Percentiles rank a stretch among this genome's conserved stretches.
Evolutionary conservation across 23 tunicate species (phyloP).

Genomic region (Ciona savignyi): DNA sequence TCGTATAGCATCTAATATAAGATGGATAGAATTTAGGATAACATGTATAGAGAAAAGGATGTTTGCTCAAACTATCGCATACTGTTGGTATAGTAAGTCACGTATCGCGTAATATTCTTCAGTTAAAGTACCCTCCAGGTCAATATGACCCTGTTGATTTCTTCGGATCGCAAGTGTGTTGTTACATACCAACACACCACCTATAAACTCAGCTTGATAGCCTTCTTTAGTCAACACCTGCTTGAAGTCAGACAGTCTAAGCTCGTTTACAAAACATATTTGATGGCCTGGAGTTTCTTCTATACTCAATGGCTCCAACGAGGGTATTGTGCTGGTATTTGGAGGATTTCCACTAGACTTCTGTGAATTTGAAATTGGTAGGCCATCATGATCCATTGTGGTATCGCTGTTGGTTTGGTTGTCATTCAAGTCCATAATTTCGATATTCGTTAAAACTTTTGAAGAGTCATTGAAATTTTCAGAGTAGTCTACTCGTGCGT

Average conservation of each 20-base stretch:
- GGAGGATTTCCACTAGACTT: background rate
- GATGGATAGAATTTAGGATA: too few relatives aligned
- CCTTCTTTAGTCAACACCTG: constrained; percentile 70
- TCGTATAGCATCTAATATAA: too few relatives aligned
- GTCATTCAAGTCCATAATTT: constrained; percentile 5
- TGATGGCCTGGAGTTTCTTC: constrained; percentile 71
- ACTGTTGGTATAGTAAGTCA: constrained; percentile 71
- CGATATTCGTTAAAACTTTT: constrained; percentile 44
- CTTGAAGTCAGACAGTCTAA: constrained; percentile 81
- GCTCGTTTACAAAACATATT: constrained; percentile 69
- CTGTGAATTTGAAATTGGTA: background rate
- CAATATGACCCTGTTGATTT: constrained; percentile 69
- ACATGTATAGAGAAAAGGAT: too few relatives aligned
- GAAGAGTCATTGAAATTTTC: constrained; percentile 45
- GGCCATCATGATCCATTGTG: background rate
- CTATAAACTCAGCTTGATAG: constrained; percentile 85
- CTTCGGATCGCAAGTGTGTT: constrained; percentile 70
- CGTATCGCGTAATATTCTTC: constrained; percentile 87
- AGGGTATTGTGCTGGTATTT: constrained; percentile 35
- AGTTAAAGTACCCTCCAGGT: constrained; percentile 87
- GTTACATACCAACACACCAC: constrained; percentile 93
- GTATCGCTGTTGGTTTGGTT: background rate
- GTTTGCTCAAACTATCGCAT: constrained; percentile 60
- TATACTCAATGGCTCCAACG: constrained; percentile 29
- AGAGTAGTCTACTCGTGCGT: constrained; percentile 74